Evolutionary conservation across 2,888 invertebrate genomes (phyloP).

Genomic region (Panopea generosa): DNA sequence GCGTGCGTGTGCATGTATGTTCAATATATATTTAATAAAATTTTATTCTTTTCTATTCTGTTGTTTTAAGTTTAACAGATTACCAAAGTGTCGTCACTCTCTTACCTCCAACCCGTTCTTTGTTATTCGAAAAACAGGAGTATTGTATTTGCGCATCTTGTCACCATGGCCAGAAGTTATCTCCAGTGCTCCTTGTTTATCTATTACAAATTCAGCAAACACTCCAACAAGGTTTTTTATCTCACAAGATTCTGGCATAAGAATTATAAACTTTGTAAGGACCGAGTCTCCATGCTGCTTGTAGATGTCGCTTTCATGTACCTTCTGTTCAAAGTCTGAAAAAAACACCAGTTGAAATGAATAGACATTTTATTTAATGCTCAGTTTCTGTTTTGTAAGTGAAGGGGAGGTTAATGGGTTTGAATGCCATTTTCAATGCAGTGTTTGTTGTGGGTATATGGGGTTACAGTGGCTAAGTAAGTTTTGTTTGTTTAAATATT

Average conservation of each 20-base stretch:
- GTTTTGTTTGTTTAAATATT: too few species aligned
- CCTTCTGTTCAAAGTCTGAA: constrained; percentile 20
- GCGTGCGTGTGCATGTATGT: too few species aligned
- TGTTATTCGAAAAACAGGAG: constrained; percentile 32
- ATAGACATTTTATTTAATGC: too few species aligned
- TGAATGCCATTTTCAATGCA: too few species aligned
- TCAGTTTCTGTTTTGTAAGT: too few species aligned
- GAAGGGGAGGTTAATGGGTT: too few species aligned
- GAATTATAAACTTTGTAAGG: constrained; percentile 27
- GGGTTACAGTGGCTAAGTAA: too few species aligned
- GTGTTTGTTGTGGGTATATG: too few species aligned
- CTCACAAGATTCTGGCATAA: constrained; percentile 38
- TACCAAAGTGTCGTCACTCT: too few species aligned
- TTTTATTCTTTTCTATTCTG: too few species aligned
- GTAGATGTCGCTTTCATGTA: constrained; percentile 20
- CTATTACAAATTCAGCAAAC: constrained; percentile 13
- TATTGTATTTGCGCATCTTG: constrained; percentile 37
- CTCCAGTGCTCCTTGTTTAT: constrained; percentile 30
- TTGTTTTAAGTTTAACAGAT: too few species aligned
- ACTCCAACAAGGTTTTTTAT: constrained; percentile 13
- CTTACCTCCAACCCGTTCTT: neutral
- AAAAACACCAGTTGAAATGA: neutral
- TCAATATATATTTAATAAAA: too few species aligned
- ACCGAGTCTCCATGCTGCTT: constrained; percentile 3
- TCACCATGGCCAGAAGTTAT: constrained; percentile 37